phyloP scores from a whole-genome alignment of 2,888 invertebrate genomes.

The Lasioglossum vierecki region DNA sequence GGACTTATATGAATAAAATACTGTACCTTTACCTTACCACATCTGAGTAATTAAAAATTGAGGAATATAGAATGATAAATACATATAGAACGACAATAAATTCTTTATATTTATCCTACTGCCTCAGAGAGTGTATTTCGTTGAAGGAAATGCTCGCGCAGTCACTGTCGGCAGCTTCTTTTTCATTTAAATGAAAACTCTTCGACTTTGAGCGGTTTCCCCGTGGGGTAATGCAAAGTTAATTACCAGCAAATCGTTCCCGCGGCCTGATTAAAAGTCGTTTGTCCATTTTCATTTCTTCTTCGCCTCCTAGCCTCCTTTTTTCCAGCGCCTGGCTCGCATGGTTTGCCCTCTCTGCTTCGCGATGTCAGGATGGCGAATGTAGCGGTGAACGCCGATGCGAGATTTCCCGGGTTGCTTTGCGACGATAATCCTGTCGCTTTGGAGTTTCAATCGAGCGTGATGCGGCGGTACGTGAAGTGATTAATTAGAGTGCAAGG shows the following conservation, averaged over 20 bases:
- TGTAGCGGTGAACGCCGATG: not conserved
- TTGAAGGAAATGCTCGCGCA: not conserved
- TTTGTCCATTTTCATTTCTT: not conserved
- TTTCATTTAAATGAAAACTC: not conserved
- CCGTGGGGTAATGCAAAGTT: conserved; percentile 9
- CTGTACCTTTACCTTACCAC: too few species aligned
- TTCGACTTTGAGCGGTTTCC: not conserved
- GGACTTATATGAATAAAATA: too few species aligned
- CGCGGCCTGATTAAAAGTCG: conserved; percentile 3
- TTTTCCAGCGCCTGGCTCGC: not conserved
- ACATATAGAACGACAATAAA: too few species aligned
- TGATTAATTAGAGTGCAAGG: conserved; percentile 49
- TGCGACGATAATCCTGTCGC: conserved; percentile 21
- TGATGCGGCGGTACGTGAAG: conserved; percentile 32
- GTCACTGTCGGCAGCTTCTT: not conserved
- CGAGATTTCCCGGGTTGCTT: conserved; percentile 17
- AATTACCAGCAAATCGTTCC: conserved; percentile 12
- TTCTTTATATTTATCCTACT: too few species aligned
- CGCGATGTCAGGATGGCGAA: conserved; percentile 19
- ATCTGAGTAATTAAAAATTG: too few species aligned
- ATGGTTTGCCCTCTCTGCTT: not conserved
- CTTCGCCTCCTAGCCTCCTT: too few species aligned
- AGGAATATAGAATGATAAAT: too few species aligned
- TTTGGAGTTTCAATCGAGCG: conserved; percentile 29
- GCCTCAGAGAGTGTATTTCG: not conserved